These are phyloP conservation scores for Geotria australis DNA, from an alignment of 2,797 vertebrate species.

Conservation along the genomic window DNA sequence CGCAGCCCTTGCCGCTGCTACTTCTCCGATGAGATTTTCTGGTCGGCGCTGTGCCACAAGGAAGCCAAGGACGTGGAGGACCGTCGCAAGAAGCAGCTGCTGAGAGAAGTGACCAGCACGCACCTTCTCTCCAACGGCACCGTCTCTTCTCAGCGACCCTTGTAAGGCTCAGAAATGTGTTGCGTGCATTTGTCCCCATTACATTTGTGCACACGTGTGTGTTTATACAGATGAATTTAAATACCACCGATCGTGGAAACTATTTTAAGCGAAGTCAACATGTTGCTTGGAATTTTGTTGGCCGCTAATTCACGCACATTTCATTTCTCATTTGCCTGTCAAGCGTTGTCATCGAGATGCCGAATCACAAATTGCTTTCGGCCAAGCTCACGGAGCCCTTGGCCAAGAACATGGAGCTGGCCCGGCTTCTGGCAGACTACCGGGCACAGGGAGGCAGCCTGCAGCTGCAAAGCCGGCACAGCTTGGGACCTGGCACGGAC, in stretches of 20 bases:
- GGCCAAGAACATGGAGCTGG: constrained; percentile 28
- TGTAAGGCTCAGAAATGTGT: too few species aligned
- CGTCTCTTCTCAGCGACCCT: neutral
- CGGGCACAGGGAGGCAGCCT: constrained; percentile 68
- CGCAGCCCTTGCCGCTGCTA: constrained; percentile 70
- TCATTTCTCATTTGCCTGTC: constrained; percentile 18
- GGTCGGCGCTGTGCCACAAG: constrained; percentile 67
- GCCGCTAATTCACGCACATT: neutral
- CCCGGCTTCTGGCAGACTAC: constrained; percentile 69
- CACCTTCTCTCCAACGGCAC: neutral
- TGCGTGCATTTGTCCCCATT: too few species aligned
- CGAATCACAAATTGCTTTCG: constrained; percentile 44
- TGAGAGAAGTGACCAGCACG: constrained; percentile 35
- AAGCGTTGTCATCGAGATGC: constrained; percentile 27
- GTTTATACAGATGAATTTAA: too few species aligned
- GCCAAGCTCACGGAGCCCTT: constrained; percentile 48
- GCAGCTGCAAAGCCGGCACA: constrained; percentile 28
- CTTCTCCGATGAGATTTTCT: constrained; percentile 66
- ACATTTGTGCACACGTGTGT: too few species aligned
- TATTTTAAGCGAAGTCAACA: too few species aligned
- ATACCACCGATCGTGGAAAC: too few species aligned
- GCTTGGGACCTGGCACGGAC: constrained; percentile 21
- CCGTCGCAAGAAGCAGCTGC: constrained; percentile 50
- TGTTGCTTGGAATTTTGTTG: neutral
- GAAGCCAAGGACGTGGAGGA: constrained; percentile 58